Base-by-base conservation (phyloP, 2,113 vertebrate genomes). In the Hepsetus odoe region DNA sequence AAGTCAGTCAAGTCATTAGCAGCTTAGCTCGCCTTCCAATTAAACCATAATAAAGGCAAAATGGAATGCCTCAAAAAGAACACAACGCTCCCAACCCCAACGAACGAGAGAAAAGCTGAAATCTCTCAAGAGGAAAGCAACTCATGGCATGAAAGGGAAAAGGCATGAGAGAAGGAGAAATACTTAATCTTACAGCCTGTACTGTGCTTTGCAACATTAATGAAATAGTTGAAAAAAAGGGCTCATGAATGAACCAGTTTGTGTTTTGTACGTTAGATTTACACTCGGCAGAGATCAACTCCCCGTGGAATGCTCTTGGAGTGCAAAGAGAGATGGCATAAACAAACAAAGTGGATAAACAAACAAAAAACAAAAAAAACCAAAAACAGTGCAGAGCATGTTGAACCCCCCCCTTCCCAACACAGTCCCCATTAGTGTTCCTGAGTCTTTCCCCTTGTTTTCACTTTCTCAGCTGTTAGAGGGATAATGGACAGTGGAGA, bases 111-210 rank as follows among this genome's bases (percentile, higher is more conserved):
- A 26, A 26, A 28, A 46, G 38, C 40, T 16, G 65, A 28, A 46
- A 69, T 32, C 44, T 49, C 66, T 69, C 66, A 30, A 20, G 42
- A 30, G 66, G 16, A 49, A 46, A 40, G 20, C 26, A 62, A 22
- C 61, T 46, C 13, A 1, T 65, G 70, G 85, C 73, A 73, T 82
- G 88, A 88, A 88, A 88, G 87, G 75, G 20, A 22, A 85, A 83
- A 88, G 88, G 86, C 87, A 89, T 87, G 86, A 76, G 66, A 74
- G 78, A 83, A 84, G 7, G 16, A 49, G 75, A 72, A 80, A 76
- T 77, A 81, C 82, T 84, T 85, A 88, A 88, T 86, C 85, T 79
- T 72, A 86, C 88, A 87, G 86, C 16, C 80, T 83, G 20, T 16
- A 20, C 35, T 14, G 26, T 18, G 18, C 46, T 35, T 35, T n/a